Evolutionary conservation across 2,797 vertebrate species (phyloP).

Genomic region (Phyllotis vaccarum): DNA sequence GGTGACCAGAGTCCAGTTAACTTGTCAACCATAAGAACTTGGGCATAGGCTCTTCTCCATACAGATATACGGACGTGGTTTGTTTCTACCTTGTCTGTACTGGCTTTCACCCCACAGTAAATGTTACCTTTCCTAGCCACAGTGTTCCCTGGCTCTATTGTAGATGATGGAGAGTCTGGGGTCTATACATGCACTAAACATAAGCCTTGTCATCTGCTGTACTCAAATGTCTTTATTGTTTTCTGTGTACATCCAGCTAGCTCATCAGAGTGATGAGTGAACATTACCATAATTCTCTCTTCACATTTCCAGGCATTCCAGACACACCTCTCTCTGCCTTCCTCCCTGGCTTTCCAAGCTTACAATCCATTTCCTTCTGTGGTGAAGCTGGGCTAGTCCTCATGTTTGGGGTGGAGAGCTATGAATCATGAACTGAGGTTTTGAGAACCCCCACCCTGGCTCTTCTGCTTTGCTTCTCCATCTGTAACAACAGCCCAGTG

Average conservation of each 20-base stretch:
- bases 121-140: neutral
- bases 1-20: neutral
- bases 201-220: neutral
- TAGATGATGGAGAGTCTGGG: neutral
- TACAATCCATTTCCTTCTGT: slow-evolving; percentile 46
- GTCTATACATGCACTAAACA: neutral
- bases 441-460: neutral
- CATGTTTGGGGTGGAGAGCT: neutral
- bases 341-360: neutral
- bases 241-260: neutral
- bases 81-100: neutral
- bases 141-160: neutral
- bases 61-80: neutral
- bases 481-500: neutral
- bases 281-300: neutral
- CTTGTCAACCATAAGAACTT: neutral
- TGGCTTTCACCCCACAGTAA: neutral
- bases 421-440: slow-evolving; percentile 45
- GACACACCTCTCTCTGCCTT: slow-evolving; percentile 30
- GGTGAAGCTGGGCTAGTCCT: slow-evolving; percentile 9
- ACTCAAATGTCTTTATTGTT: neutral
- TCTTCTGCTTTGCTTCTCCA: neutral
- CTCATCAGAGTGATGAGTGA: neutral
- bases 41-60: neutral
- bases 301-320: slow-evolving; percentile 22